These are phyloP conservation scores for Diphyllodes magnificus DNA, from an alignment of 2,113 vertebrate species.

Conservation along the genomic window DNA sequence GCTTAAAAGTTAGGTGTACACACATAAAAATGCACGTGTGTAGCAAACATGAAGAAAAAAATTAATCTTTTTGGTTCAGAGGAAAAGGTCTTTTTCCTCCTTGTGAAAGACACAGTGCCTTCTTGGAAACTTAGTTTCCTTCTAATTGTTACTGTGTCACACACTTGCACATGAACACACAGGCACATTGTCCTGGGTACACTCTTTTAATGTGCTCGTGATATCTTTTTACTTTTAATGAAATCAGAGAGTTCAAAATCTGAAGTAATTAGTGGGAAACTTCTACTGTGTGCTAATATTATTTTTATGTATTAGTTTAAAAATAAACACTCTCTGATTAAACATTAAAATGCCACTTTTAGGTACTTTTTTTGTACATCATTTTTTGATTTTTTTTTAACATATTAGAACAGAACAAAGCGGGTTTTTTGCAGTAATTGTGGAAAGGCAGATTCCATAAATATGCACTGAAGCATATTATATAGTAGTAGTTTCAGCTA, in stretches of 20 bases:
- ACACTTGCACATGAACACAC: accelerated
- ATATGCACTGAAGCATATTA: neutral
- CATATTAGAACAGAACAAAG: neutral
- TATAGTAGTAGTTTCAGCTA: neutral
- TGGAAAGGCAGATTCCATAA: neutral
- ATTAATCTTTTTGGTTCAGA: neutral
- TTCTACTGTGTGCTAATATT: neutral
- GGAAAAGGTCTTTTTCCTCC: accelerated
- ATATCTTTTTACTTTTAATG: neutral
- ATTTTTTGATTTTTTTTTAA: neutral
- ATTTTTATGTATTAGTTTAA: neutral
- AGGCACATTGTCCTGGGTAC: accelerated
- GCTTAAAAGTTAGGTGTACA: neutral
- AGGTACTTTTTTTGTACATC: neutral
- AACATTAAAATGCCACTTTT: neutral
- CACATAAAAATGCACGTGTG: accelerated
- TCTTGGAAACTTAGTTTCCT: neutral
- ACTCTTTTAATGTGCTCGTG: neutral
- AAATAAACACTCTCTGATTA: neutral
- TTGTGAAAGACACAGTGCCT: neutral
- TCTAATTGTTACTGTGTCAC: neutral
- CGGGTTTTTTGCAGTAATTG: neutral
- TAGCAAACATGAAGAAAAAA: neutral
- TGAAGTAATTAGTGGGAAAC: neutral
- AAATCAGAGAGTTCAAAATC: neutral